Conservation (phyloP, 2,888 invertebrate species). For the Ophioninae sp. region DNA sequence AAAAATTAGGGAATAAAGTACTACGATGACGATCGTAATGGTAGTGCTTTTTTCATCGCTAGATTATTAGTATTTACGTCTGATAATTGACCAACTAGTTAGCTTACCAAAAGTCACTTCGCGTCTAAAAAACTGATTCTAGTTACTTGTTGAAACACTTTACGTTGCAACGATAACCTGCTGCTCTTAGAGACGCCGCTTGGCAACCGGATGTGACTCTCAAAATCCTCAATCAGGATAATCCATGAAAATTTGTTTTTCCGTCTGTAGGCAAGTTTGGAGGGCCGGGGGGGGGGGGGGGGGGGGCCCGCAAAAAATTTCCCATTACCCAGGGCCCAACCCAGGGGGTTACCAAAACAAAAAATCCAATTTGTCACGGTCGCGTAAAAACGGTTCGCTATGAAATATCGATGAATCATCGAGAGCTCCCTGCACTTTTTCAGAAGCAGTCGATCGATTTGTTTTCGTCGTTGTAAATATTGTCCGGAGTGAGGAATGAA, state of each 20-base stretch:
- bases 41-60: background rate
- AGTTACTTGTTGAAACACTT: background rate
- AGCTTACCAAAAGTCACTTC: background rate
- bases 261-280: too few relatives aligned
- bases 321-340: background rate
- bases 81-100: background rate
- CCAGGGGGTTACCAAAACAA: conserved; percentile 1
- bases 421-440: conserved; percentile 14
- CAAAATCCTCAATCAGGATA: background rate
- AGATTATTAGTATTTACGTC: background rate
- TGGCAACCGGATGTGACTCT: background rate
- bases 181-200: background rate
- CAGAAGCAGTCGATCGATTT: background rate
- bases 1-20: background rate
- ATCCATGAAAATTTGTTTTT: conserved; percentile 18
- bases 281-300: too few relatives aligned
- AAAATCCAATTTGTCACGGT: conserved; percentile 38
- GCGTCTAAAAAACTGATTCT: background rate
- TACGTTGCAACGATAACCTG: background rate
- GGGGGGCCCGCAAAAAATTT: conserved; percentile 3
- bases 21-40: background rate
- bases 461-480: background rate
- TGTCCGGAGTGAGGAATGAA: background rate
- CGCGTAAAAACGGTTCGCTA: conserved; percentile 21
- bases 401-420: conserved; percentile 38